A percentile compares a stretch with the other conserved stretches of the same genome.
Evolutionary conservation across 2,113 vertebrate species (phyloP).

Genomic region (Cranoglanis bouderius): DNA sequence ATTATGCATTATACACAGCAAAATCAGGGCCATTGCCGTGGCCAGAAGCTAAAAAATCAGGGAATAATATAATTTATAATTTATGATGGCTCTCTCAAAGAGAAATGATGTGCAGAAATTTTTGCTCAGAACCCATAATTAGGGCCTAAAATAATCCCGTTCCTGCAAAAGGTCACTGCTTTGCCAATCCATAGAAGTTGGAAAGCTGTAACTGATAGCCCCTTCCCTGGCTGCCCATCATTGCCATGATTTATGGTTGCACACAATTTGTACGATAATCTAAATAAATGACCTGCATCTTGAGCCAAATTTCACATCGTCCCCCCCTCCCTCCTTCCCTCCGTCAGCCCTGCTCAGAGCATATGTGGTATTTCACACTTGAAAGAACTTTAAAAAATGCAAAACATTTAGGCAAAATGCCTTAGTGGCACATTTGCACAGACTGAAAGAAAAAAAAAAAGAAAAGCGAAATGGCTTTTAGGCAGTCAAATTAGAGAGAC

Average conservation of each 20-base stretch:
- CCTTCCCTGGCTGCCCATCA: background rate
- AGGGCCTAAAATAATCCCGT: slow-evolving; percentile 19
- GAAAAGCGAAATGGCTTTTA: slow-evolving; percentile 50
- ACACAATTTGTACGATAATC: slow-evolving; percentile 35
- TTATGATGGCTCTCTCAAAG: slow-evolving; percentile 17
- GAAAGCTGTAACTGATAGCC: slow-evolving; percentile 39
- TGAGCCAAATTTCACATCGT: slow-evolving; percentile 15
- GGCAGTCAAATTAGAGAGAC: slow-evolving; percentile 67
- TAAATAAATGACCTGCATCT: slow-evolving; percentile 49
- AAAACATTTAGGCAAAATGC: background rate
- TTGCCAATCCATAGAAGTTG: slow-evolving; percentile 22
- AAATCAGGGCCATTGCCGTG: background rate
- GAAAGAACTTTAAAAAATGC: slow-evolving; percentile 25
- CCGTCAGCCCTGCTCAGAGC: background rate
- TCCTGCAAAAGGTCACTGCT: slow-evolving; percentile 41
- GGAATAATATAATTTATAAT: slow-evolving; percentile 5
- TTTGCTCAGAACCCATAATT: slow-evolving; percentile 16
- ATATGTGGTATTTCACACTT: background rate
- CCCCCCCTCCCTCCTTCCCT: background rate
- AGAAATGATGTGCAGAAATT: background rate
- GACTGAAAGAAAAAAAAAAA: slow-evolving; percentile 13
- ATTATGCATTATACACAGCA: slow-evolving; percentile 18
- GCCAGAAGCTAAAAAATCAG: background rate
- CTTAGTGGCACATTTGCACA: slow-evolving; percentile 36
- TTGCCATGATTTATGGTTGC: slow-evolving; percentile 39